Evolutionary conservation across 2,113 vertebrate species (phyloP).

Genomic region (Chloroceryle aenea): DNA sequence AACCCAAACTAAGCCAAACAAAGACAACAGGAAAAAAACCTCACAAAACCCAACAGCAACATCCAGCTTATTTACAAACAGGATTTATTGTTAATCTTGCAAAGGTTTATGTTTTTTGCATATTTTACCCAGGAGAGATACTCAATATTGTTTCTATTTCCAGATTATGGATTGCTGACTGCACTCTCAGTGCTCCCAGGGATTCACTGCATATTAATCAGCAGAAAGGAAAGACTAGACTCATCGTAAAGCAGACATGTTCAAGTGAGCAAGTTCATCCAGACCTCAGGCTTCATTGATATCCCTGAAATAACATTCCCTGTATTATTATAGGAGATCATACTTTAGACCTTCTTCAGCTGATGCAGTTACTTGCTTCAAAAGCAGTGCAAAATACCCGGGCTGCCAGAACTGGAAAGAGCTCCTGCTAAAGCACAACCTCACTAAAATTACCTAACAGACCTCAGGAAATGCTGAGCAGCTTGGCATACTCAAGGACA

Average conservation of each 20-base stretch:
- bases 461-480: background rate
- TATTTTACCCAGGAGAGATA: background rate
- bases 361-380: background rate
- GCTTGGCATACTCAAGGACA: background rate
- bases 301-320: background rate
- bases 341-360: background rate
- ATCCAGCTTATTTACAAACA: background rate
- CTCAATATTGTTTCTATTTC: background rate
- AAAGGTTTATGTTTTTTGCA: background rate
- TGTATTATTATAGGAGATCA: background rate
- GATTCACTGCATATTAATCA: background rate
- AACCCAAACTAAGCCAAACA: background rate
- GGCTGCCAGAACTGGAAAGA: background rate
- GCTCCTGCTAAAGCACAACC: background rate
- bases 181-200: background rate
- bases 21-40: rapidly evolving
- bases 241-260: background rate
- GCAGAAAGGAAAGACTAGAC: background rate
- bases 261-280: background rate
- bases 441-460: background rate
- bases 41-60: background rate
- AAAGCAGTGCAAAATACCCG: background rate
- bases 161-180: background rate
- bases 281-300: rapidly evolving
- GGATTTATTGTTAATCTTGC: background rate